Percentiles rank a stretch among this genome's conserved stretches.
These are phyloP conservation scores for Frieseomelitta varia DNA, from an alignment of 1,140 invertebrate species.

Conservation along the genomic window DNA sequence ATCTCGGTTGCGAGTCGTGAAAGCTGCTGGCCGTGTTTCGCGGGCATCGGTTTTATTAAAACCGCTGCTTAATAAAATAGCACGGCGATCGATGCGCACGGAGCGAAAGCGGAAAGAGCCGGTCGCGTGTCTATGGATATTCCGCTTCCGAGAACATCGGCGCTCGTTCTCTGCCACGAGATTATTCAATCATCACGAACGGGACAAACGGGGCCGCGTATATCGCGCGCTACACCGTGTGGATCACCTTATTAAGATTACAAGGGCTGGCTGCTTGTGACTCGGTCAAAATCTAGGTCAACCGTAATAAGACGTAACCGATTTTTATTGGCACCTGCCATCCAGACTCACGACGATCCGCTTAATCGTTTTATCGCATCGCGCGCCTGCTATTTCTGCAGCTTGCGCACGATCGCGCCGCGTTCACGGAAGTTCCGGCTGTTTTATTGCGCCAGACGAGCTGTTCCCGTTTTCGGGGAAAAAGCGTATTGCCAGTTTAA, in stretches of 20 bases:
- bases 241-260: constrained; percentile 51
- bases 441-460: background rate
- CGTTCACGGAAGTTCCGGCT: constrained; percentile 17
- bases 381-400: constrained; percentile 22
- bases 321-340: constrained; percentile 63
- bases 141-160: constrained; percentile 18
- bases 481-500: background rate
- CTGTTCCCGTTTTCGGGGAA: background rate
- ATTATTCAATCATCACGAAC: constrained; percentile 46
- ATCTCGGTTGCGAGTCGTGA: background rate
- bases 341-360: constrained; percentile 29
- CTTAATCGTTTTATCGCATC: constrained; percentile 44
- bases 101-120: constrained; percentile 23
- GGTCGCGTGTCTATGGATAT: constrained; percentile 17
- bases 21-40: background rate
- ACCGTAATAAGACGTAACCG: constrained; percentile 54
- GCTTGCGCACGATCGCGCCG: constrained; percentile 17
- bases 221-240: background rate
- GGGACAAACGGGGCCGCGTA: constrained; percentile 13
- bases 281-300: constrained; percentile 48
- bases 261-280: constrained; percentile 26
- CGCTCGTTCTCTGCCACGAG: constrained; percentile 19
- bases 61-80: constrained; percentile 7
- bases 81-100: background rate
- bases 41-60: constrained; percentile 3